Evolutionary conservation across 2,113 vertebrate species (phyloP).

Genomic region (Myxocyprinus asiaticus): DNA sequence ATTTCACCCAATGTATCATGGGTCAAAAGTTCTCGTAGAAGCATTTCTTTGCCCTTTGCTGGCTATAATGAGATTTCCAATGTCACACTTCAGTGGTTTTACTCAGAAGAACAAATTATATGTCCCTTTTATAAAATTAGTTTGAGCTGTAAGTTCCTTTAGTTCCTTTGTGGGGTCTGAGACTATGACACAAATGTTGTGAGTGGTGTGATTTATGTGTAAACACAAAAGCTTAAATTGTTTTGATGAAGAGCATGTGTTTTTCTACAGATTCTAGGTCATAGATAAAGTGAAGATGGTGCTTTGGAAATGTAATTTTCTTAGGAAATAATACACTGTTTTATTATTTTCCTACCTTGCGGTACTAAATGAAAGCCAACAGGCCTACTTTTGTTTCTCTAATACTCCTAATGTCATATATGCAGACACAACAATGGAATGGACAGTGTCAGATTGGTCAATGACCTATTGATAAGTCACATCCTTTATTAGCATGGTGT

Average conservation of each 20-base stretch:
- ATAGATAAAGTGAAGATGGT: conserved; percentile 29
- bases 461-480: no score
- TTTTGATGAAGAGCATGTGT: conserved; percentile 13
- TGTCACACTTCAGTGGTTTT: conserved; percentile 53
- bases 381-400: background rate
- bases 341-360: no score
- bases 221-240: background rate
- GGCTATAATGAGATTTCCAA: conserved; percentile 58
- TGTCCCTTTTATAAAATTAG: conserved; percentile 37
- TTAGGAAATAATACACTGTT: conserved; percentile 2
- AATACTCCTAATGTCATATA: background rate
- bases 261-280: conserved; percentile 34
- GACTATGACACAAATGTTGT: background rate
- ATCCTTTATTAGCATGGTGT: no score
- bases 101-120: conserved; percentile 43
- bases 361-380: background rate
- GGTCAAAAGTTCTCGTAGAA: no score
- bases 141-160: background rate
- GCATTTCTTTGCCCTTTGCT: background rate
- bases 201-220: background rate
- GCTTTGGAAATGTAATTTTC: conserved; percentile 48
- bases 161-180: background rate
- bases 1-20: conserved; percentile 47
- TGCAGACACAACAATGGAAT: no score
- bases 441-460: no score